Evolutionary conservation across 2,888 invertebrate species (phyloP).

Genomic region (Psylliodes chrysocephalus): DNA sequence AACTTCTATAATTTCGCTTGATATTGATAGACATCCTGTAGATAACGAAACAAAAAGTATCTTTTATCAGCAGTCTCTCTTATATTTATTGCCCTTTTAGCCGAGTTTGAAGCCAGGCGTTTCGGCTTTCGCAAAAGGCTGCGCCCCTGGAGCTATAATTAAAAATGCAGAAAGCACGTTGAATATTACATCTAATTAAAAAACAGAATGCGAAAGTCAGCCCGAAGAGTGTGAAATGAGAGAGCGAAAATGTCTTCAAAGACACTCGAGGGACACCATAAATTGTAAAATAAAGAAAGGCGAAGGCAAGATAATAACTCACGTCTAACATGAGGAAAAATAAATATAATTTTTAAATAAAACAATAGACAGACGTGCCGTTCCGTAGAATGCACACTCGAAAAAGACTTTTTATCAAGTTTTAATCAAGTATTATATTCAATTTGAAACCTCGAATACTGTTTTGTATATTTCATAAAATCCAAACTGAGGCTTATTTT

Average conservation of each 20-base stretch:
- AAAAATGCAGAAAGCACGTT: constrained; percentile 54
- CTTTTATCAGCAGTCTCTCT: not conserved
- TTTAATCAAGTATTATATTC: too few species aligned
- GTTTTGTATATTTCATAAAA: too few species aligned
- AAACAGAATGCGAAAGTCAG: constrained; percentile 46
- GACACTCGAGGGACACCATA: constrained; percentile 54
- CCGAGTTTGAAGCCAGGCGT: not conserved
- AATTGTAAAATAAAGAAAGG: constrained; percentile 52
- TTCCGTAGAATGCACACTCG: constrained; percentile 49
- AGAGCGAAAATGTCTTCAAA: constrained; percentile 54
- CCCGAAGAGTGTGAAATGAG: constrained; percentile 50
- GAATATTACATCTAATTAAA: constrained; percentile 56
- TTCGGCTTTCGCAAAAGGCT: constrained; percentile 17
- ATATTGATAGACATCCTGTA: not conserved
- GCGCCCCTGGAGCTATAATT: constrained; percentile 44
- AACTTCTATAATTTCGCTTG: too few species aligned
- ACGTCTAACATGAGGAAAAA: constrained; percentile 51
- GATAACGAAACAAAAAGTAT: not conserved
- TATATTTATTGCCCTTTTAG: constrained; percentile 2
- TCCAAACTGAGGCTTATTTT: too few species aligned
- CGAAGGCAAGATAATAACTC: constrained; percentile 54
- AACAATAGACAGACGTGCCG: constrained; percentile 47
- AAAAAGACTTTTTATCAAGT: not conserved
- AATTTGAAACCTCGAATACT: too few species aligned
- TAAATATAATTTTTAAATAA: constrained; percentile 48